Evolutionary conservation across 2,113 vertebrate species (phyloP), one percentile per base, ranked within the genome.

Genomic region (Brachionichthys hirsutus): DNA sequence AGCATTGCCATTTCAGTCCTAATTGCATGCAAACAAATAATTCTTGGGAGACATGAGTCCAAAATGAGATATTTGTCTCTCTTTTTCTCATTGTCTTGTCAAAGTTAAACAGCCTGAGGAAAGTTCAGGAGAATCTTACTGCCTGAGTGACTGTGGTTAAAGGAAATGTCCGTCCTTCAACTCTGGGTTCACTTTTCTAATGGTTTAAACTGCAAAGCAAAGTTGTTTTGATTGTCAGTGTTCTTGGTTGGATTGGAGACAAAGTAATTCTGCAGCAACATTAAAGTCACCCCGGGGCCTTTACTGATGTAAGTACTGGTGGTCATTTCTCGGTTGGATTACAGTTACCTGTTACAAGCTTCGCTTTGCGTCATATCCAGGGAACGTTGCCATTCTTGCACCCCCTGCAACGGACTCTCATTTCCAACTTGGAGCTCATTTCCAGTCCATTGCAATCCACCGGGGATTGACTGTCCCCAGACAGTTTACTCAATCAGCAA

Each of bases 401-500:
- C 34, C 34, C 57, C 50, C 43, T 16, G 22, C 51, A 35, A 45
- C 44, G 70, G 50, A 59, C 57, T 84, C 64, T 63, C 43, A 34
- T 78, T 85, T 82, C 58, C 68, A 82, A 71, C 64, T 69, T 52
- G 40, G 62, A 5, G 13, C 48, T 78, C 4, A 20, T 82, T 85
- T 83, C 55, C 65, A 77, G 22, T 61, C 14, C 59, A 73, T 85
- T 87, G 76, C 75, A 86, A 75, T 68, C 66, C 84, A 83, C 69
- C 60, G 62, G 78, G 85, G 73, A 82, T 59, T 60, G 50, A 12
- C 51, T 59, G 73, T 80, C 55, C 73, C 64, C 52, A 46, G 67
- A 86, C 76, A 83, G 73, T 75, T 63, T 16, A 35, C 52, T 77
- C 74, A 84, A 79, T 85, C 75, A 82, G 62, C 61, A 69, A 84